Conservation (phyloP, 1,140 invertebrate species). For the Metaphire vulgaris region DNA sequence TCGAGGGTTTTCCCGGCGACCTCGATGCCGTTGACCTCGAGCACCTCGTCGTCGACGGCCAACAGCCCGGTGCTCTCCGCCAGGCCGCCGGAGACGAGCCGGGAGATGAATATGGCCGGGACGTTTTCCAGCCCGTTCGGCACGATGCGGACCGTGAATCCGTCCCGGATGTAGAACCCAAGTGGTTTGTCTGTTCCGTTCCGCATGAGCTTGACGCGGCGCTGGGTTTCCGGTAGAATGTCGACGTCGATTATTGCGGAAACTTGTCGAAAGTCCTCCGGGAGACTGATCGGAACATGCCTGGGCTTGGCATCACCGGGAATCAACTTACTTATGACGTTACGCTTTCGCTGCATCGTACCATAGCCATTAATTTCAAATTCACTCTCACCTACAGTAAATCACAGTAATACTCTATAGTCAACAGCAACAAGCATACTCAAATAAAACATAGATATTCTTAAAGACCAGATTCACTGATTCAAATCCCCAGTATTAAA, state of each 20-base stretch:
- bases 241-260: conserved; percentile 97
- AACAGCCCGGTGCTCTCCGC: conserved; percentile 90
- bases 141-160: conserved; percentile 71
- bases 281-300: conserved; percentile 71
- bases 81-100: conserved; percentile 60
- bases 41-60: conserved; percentile 96
- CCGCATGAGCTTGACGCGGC: conserved; percentile 89
- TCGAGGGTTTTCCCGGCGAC: conserved; percentile 70
- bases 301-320: conserved; percentile 44
- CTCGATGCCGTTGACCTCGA: conserved; percentile 99
- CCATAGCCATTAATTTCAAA: conserved; percentile 48
- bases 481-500: no score
- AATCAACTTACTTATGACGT: conserved; percentile 41
- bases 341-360: conserved; percentile 37
- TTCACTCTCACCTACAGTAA: conserved; percentile 41
- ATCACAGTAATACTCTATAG: no score
- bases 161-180: conserved; percentile 84
- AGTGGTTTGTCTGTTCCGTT: conserved; percentile 96
- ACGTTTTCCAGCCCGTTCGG: conserved; percentile 66
- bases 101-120: conserved; percentile 82
- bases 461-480: no score
- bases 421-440: no score
- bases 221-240: conserved; percentile 92
- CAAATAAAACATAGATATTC: no score
- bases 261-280: conserved; percentile 79